phyloP scores from a whole-genome alignment of 2,888 invertebrate species.

The Nymphalis urticae region DNA sequence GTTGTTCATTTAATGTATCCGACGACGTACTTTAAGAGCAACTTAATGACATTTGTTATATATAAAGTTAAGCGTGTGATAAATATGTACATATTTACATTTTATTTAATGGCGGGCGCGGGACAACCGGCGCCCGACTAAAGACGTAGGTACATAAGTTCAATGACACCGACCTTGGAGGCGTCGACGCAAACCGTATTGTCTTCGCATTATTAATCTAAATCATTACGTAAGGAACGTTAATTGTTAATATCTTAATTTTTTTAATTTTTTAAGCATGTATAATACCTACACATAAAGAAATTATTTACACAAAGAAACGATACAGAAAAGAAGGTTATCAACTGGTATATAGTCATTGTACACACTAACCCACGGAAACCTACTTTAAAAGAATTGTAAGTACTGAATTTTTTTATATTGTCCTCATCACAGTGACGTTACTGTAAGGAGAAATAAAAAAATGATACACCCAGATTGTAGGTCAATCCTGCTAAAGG shows the following conservation, averaged over 20 bases:
- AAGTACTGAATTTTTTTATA: too few relatives aligned
- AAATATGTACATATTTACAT: slow-evolving; percentile 21
- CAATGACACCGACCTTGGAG: slow-evolving; percentile 76
- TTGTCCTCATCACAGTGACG: too few relatives aligned
- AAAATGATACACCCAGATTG: slow-evolving; percentile 37
- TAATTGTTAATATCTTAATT: slow-evolving; percentile 29
- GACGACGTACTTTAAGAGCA: slow-evolving; percentile 3
- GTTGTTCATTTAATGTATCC: slow-evolving; percentile 3
- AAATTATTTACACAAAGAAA: too few relatives aligned
- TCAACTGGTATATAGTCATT: too few relatives aligned
- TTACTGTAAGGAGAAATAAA: background rate
- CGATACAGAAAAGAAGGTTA: too few relatives aligned
- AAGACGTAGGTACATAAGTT: slow-evolving; percentile 68
- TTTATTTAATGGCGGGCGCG: slow-evolving; percentile 49
- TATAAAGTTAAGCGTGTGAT: slow-evolving; percentile 15
- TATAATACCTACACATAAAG: too few relatives aligned
- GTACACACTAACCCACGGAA: too few relatives aligned
- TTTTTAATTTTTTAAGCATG: background rate
- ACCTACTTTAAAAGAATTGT: too few relatives aligned
- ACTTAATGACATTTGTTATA: slow-evolving; percentile 9
- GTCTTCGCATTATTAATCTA: slow-evolving; percentile 44
- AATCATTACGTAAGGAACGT: slow-evolving; percentile 43
- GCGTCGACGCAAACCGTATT: slow-evolving; percentile 63
- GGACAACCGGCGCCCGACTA: slow-evolving; percentile 48
- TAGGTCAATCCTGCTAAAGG: slow-evolving; percentile 52